Evolutionary conservation across 2,888 invertebrate genomes (phyloP).

Genomic region (Orchestes rusci): DNA sequence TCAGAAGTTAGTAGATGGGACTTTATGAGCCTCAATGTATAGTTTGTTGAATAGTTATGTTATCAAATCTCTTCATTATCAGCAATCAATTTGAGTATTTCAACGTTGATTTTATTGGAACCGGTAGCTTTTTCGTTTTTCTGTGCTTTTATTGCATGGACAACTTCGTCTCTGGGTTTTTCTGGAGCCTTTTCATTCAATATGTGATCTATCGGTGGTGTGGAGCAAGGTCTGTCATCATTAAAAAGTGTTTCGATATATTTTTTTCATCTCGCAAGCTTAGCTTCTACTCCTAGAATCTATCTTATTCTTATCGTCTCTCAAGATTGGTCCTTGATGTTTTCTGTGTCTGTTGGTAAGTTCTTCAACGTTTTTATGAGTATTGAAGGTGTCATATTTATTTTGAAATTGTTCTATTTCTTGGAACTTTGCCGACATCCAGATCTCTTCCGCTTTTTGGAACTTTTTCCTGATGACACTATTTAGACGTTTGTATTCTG

Average conservation of each 20-base stretch:
- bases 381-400: constrained; percentile 2
- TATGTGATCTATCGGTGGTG: not conserved
- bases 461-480: not conserved
- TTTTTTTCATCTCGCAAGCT: constrained; percentile 1
- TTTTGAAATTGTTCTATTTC: constrained; percentile 1
- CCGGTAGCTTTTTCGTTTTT: too few relatives aligned
- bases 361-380: constrained; percentile 8
- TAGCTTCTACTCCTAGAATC: not conserved
- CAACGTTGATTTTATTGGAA: too few relatives aligned
- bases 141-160: not conserved
- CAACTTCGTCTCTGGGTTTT: not conserved
- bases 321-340: constrained; percentile 1
- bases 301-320: too few relatives aligned
- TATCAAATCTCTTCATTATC: too few relatives aligned
- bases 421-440: constrained; percentile 1
- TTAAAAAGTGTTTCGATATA: not conserved
- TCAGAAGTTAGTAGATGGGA: too few relatives aligned
- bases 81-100: too few relatives aligned
- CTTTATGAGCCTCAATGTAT: too few relatives aligned
- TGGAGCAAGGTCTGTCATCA: not conserved
- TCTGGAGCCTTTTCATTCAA: not conserved
- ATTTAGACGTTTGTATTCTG: constrained; percentile 2
- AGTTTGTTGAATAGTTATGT: too few relatives aligned
- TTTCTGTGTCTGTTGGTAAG: not conserved
- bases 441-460: not conserved